Evolutionary conservation across 1,140 invertebrate genomes (phyloP).

Genomic region (Lordiphosa collinella): DNA sequence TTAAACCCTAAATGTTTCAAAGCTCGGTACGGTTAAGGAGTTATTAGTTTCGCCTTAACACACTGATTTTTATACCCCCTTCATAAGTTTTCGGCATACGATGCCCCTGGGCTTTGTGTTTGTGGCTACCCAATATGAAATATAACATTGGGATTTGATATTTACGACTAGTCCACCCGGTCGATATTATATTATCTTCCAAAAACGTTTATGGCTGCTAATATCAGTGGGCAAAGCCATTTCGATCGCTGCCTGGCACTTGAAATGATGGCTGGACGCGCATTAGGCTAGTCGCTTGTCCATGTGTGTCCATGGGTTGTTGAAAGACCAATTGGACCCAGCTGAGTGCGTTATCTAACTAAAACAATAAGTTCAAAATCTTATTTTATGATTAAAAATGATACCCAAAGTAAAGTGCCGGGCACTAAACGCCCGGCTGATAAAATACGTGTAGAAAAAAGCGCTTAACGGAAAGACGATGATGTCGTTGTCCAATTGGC

Average conservation of each 20-base stretch:
- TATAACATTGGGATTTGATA: constrained; percentile 61
- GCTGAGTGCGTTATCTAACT: constrained; percentile 58
- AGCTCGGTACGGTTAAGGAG: too few relatives aligned
- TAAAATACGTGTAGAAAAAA: constrained; percentile 35
- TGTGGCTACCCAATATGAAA: constrained; percentile 25
- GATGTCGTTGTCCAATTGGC: constrained; percentile 29
- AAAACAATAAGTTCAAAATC: constrained; percentile 70
- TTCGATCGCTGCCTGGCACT: constrained; percentile 49
- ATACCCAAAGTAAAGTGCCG: constrained; percentile 62
- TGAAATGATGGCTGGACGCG: constrained; percentile 34
- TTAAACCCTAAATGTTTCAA: too few relatives aligned
- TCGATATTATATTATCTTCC: constrained; percentile 73
- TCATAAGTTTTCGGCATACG: constrained; percentile 2
- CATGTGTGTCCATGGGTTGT: constrained; percentile 1
- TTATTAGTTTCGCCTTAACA: too few relatives aligned
- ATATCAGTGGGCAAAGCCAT: constrained; percentile 46
- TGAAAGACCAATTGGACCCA: not conserved
- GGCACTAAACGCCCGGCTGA: constrained; percentile 56
- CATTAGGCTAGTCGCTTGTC: constrained; percentile 20
- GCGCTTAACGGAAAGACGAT: not conserved
- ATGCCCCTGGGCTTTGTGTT: constrained; percentile 33
- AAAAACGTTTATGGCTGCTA: constrained; percentile 51
- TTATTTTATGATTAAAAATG: constrained; percentile 73
- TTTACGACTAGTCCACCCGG: constrained; percentile 68
- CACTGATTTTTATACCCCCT: constrained; percentile 11